Evolutionary conservation across 2,797 vertebrate species (phyloP), one percentile per base, ranked within the genome.

Genomic region (Picus viridis): DNA sequence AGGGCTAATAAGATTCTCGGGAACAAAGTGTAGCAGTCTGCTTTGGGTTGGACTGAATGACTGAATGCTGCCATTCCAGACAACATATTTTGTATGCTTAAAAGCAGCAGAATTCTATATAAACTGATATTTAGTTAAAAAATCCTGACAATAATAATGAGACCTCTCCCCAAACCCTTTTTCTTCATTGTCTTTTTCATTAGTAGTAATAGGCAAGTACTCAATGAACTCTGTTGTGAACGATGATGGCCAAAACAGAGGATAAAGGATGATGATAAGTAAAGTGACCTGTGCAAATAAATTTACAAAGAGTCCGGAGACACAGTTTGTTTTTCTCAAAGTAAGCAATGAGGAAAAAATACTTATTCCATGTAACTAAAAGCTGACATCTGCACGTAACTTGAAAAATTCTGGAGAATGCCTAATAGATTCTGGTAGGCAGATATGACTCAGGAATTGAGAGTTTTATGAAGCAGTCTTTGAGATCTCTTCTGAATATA

Each of bases 21-120:
- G 29, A 61, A 39, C 24, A 72, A 90, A 41, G 3, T 0, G 0
- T 11, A 51, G 62, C 3, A 20, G 15, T 39, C 17, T 39, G 41
- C 24, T 5, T 5, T 16, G 23, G 53, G 6, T 16, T 69, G 18
- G 32, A 20, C 59, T 49, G 23, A 51, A 34, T 12, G 32, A 20
- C 59, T 49, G 23, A 51, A 34, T 12, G 6, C 9, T 78, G 47
- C 2, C 5, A 75, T 84, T 39, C 63, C 61, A 49, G 45, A 53
- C 23, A 69, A 47, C 0, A 0, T 18, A 30, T 57, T 61, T 19
- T 51, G 1, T 20, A 10, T 3, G 7, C 43, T 6, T 29, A 57
- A 83, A 88, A 86, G 18, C 39, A 69, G 23, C 9, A 90, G 36
- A 73, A 70, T 47, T 79, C 20, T 53, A 2, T 78, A 27, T 27